phyloP scores from a whole-genome alignment of 2,888 invertebrate species.

The Hypomecis punctinalis region DNA sequence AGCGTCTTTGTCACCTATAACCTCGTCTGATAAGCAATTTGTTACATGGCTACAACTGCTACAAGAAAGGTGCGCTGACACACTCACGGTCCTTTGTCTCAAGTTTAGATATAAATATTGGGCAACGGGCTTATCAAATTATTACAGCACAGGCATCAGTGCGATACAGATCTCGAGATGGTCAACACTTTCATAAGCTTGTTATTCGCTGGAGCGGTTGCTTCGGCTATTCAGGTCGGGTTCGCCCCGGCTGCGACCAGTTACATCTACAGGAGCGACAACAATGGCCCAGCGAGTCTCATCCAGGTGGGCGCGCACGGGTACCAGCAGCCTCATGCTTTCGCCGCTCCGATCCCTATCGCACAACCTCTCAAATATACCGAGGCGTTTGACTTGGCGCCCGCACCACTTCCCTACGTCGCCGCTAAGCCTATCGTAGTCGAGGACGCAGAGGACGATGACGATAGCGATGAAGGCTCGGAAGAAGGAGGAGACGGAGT shows the following conservation, averaged over 20 bases:
- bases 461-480: conserved; percentile 54
- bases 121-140: conserved; percentile 75
- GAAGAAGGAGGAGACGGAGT: conserved; percentile 48
- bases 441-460: conserved; percentile 67
- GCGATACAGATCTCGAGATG: conserved; percentile 74
- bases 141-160: conserved; percentile 69
- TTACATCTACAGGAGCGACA: conserved; percentile 82
- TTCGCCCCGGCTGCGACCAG: conserved; percentile 80
- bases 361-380: conserved; percentile 57
- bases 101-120: conserved; percentile 80
- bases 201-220: conserved; percentile 59
- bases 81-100: conserved; percentile 76
- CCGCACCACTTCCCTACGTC: conserved; percentile 70
- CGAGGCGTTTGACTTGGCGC: conserved; percentile 65
- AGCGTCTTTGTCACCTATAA: conserved; percentile 76
- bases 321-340: conserved; percentile 65
- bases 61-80: conserved; percentile 68
- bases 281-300: conserved; percentile 77
- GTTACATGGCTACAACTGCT: conserved; percentile 79
- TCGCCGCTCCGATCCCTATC: conserved; percentile 61
- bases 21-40: conserved; percentile 79
- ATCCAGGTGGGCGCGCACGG: conserved; percentile 71
- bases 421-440: conserved; percentile 66
- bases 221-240: conserved; percentile 69
- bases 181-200: conserved; percentile 60